These are phyloP conservation scores for Euura lappo DNA, from an alignment of 1,140 invertebrate species.

Conservation along the genomic window DNA sequence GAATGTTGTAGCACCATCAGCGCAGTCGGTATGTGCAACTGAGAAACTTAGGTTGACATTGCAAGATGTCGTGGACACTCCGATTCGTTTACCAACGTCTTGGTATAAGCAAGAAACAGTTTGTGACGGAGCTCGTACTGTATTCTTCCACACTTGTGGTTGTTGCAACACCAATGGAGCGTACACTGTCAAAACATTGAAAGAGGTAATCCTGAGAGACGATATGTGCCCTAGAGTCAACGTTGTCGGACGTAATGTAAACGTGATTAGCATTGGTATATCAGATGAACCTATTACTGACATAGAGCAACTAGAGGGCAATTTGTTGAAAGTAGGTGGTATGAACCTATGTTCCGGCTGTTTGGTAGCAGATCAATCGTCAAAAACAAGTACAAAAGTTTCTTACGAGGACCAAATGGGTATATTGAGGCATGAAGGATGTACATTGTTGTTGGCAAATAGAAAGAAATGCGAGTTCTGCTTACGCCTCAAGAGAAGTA, in stretches of 20 bases:
- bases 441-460: not conserved
- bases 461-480: not conserved
- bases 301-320: not conserved
- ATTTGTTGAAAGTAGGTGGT: not conserved
- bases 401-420: not conserved
- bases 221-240: not conserved
- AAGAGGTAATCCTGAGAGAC: not conserved
- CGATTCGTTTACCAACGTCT: not conserved
- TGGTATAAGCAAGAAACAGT: not conserved
- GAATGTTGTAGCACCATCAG: not conserved
- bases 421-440: not conserved
- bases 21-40: not conserved
- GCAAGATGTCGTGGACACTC: not conserved
- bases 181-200: not conserved
- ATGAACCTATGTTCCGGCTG: not conserved
- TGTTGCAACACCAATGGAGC: not conserved
- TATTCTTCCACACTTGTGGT: not conserved
- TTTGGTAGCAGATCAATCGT: not conserved
- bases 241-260: not conserved
- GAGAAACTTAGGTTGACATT: not conserved
- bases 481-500: no score
- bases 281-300: not conserved
- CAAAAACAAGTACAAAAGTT: not conserved
- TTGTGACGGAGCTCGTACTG: not conserved
- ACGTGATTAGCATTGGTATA: not conserved